These are phyloP conservation scores for Colaptes auratus DNA, from an alignment of 2,113 vertebrate genomes.

Conservation along the genomic window DNA sequence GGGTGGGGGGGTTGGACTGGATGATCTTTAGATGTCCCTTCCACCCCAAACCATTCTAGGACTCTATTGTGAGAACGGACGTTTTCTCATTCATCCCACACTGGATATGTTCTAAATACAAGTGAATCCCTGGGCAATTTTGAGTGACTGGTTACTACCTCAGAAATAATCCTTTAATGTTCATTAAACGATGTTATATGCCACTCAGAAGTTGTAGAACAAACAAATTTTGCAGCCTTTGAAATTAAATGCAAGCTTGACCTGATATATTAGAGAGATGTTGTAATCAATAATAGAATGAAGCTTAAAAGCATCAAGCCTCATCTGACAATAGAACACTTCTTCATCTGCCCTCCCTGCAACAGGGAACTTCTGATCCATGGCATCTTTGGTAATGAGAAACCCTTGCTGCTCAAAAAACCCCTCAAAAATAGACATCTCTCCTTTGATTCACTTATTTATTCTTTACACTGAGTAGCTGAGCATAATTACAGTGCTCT, in stretches of 20 bases:
- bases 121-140: slow-evolving; percentile 19
- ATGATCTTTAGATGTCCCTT: too few species aligned
- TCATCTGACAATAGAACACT: background rate
- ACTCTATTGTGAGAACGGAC: background rate
- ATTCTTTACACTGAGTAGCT: background rate
- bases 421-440: background rate
- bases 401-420: background rate
- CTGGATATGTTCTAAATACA: background rate
- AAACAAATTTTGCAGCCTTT: slow-evolving; percentile 46
- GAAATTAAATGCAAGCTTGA: slow-evolving; percentile 54
- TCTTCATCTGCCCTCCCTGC: background rate
- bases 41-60: background rate
- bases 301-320: slow-evolving; percentile 38
- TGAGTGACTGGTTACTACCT: slow-evolving; percentile 9
- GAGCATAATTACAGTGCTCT: background rate
- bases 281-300: slow-evolving; percentile 57
- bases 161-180: slow-evolving; percentile 37
- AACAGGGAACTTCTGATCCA: background rate
- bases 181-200: slow-evolving; percentile 48
- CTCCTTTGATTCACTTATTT: background rate
- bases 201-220: slow-evolving; percentile 28
- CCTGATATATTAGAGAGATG: slow-evolving; percentile 20
- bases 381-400: background rate
- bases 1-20: too few species aligned
- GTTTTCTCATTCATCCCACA: background rate